Evolutionary conservation across 2,888 invertebrate genomes (phyloP).

Genomic region (Caenorhabditis japonica): DNA sequence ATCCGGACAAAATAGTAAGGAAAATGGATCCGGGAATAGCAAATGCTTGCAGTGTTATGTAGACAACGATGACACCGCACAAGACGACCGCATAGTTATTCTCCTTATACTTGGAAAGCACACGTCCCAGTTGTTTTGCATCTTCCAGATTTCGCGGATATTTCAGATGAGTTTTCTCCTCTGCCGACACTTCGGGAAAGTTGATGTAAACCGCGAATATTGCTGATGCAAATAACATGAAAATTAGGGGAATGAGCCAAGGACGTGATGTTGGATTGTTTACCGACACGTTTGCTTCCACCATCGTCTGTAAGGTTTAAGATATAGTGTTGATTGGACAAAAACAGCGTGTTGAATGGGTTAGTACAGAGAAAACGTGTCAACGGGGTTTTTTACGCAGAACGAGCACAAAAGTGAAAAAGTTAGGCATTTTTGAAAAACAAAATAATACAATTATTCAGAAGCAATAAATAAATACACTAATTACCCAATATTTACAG

Average conservation of each 20-base stretch:
- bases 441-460: no score
- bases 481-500: background rate
- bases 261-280: conserved; percentile 13
- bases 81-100: conserved; percentile 86
- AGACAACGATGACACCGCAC: conserved; percentile 88
- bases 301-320: conserved; percentile 11
- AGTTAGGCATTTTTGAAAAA: no score
- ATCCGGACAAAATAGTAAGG: conserved; percentile 95
- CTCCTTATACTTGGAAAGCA: conserved; percentile 90
- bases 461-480: no score
- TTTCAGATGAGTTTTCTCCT: conserved; percentile 88
- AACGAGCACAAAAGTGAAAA: no score
- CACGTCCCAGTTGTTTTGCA: conserved; percentile 91
- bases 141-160: conserved; percentile 94
- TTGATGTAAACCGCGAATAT: conserved; percentile 63
- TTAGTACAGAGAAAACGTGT: conserved; percentile 1
- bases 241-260: conserved; percentile 42
- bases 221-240: conserved; percentile 44
- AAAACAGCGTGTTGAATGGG: background rate
- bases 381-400: no score
- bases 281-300: background rate
- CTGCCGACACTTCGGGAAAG: conserved; percentile 80
- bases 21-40: conserved; percentile 99
- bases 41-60: conserved; percentile 97
- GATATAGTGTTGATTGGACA: background rate